These are phyloP conservation scores for Lepeophtheirus nordmannii DNA, from an alignment of 2,888 invertebrate genomes.

Conservation along the genomic window DNA sequence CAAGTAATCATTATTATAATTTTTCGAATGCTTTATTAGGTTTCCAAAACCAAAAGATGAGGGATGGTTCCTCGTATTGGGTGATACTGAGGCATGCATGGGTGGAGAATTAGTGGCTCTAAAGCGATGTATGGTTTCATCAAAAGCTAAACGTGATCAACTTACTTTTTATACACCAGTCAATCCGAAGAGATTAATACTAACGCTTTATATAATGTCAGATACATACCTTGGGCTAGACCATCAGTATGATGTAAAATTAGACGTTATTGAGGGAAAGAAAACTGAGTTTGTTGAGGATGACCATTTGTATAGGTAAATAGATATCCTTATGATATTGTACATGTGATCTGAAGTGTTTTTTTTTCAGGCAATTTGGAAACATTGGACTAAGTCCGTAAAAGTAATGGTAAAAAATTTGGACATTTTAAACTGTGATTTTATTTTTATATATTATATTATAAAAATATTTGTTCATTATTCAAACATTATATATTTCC, in stretches of 20 bases:
- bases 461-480: too few relatives aligned
- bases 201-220: conserved; percentile 70
- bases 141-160: conserved; percentile 26
- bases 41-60: conserved; percentile 89
- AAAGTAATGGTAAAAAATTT: not conserved
- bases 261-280: conserved; percentile 31
- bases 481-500: too few relatives aligned
- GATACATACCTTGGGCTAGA: conserved; percentile 86
- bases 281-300: not conserved
- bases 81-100: conserved; percentile 45
- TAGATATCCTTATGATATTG: not conserved
- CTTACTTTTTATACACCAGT: conserved; percentile 20
- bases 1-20: too few relatives aligned
- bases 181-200: conserved; percentile 50
- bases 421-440: not conserved
- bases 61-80: conserved; percentile 82
- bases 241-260: conserved; percentile 55
- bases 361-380: not conserved
- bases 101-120: conserved; percentile 55
- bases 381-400: not conserved
- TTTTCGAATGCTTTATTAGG: conserved; percentile 39
- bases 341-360: not conserved
- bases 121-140: conserved; percentile 45
- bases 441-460: too few relatives aligned
- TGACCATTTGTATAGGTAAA: not conserved